Percentiles rank a stretch among this genome's conserved stretches.
phyloP scores from a whole-genome alignment of 2,888 invertebrate species.

The Petrolisthes manimaculis region DNA sequence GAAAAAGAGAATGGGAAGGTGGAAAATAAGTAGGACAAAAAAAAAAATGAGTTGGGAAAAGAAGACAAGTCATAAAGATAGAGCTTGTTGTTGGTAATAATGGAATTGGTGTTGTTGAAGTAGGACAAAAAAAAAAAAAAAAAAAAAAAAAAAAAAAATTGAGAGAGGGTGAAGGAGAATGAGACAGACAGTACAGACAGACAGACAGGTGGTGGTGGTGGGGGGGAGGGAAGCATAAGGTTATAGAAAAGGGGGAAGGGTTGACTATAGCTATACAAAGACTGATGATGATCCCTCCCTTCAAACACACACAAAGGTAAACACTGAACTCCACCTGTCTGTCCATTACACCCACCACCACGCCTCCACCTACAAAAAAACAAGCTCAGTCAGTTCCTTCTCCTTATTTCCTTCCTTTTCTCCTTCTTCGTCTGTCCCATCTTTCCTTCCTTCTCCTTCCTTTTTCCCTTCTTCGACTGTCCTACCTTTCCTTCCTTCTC shows the following conservation, averaged over 20 bases:
- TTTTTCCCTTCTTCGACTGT: not conserved
- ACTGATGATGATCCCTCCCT: too few relatives aligned
- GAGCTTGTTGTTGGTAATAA: not conserved
- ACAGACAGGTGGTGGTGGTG: too few relatives aligned
- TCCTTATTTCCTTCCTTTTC: not conserved
- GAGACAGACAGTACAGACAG: too few relatives aligned
- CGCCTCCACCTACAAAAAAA: too few relatives aligned
- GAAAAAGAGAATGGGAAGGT: not conserved
- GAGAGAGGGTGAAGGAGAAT: not conserved
- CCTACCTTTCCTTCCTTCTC: not conserved
- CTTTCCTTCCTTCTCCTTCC: not conserved
- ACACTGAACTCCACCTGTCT: too few relatives aligned
- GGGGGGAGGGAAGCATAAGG: too few relatives aligned
- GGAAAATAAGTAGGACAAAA: not conserved
- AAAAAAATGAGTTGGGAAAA: not conserved
- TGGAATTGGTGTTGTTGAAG: not conserved
- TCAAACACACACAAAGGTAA: too few relatives aligned
- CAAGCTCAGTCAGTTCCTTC: not conserved
- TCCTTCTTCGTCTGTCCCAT: not conserved
- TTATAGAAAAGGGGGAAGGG: too few relatives aligned
- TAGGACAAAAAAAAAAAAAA: not conserved
- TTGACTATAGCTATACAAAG: too few relatives aligned
- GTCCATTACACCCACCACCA: too few relatives aligned
- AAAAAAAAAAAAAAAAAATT: not conserved
- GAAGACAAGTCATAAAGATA: not conserved